Base-by-base conservation (phyloP, 2,888 invertebrate genomes). In the Parasteatoda lunata region DNA sequence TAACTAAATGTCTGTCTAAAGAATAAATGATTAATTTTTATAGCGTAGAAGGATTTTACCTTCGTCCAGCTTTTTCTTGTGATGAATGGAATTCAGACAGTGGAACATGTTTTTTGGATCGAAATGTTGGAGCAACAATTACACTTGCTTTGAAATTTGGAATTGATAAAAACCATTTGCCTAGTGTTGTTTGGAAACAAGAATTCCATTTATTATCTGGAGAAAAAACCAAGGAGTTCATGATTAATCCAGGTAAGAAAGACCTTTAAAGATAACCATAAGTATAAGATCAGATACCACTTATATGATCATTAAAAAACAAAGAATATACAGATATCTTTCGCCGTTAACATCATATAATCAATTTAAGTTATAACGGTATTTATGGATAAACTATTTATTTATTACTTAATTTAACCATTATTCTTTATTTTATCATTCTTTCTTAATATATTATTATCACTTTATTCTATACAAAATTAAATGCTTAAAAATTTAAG, bases 41-140 rank as follows among this genome's bases (percentile, higher is more conserved):
- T 30, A 30, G 30, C 2, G 2, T 30, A 30, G 30, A 30, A 30
- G 30, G 2, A 30, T 30, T 30, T 30, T 45, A 77, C 13, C 30
- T 15, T 30, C 51, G 9, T 7, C 83, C 83, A 9, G 77, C 83
- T 3, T 72, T 54, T 65, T 65, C 59, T 4, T 84, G 78, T n/a
- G 84, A 84, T 15, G 72, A 69, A 13, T 84, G 84, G 84, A 64
- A 78, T 11, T 15, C 45, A 4, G 69, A 75, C 7, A 59, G 48
- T 5, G 30, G 69, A 2, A 75, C 78, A 0, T 84, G 84, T 51
- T 78, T 48, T 13, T 64, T 84, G 59, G 69, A 84, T 9, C 13
- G 78, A 9, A 79, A 79, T 45, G 73, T 84, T 5, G 84, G 84
- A 7, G 84, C 59, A 5, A 84, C 84, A 0, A 78, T 84, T 0